Evolutionary conservation across 2,797 vertebrate genomes (phyloP), one percentile per base, ranked within the genome.

Genomic region (Balearica regulorum): DNA sequence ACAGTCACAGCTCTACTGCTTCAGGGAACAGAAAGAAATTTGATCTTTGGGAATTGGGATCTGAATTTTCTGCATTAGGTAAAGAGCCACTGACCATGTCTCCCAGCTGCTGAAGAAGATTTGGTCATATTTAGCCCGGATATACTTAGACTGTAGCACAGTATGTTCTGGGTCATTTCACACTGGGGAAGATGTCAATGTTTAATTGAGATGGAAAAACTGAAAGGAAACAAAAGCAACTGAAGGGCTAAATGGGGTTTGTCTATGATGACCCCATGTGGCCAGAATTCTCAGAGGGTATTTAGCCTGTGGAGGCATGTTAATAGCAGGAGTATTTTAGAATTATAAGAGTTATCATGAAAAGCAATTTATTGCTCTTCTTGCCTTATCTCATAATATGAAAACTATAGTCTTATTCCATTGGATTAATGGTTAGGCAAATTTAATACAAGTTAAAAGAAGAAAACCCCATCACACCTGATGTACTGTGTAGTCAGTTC

Each of bases 341-440:
- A 95, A 88, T 95, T 89, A 70, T 39, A 71, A 2, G 39, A 69
- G 46, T 35, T 78, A 62, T 18, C 55, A 51, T 81, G 69, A 90
- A 95, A 96, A 94, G 75, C 28, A 89, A 93, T 96, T 92, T 89
- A 87, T 91, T 85, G 77, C 69, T 89, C 51, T 92, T 89, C 75
- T 85, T 93, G 76, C 65, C 89, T 94, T 86, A 69, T 71, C 62
- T 90, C 76, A 51, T 92, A 94, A 95, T 79, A 91, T 49, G 58
- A 90, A 91, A 96, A 91, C 65, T 81, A 75, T 69, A 33, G 71
- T 94, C 69, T 91, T 94, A 91, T 53, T 96, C 51, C 16, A 89
- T 97, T 95, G 96, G 92, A 97, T 97, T 96, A 97, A 96, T 97
- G 95, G 92, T 77, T 90, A 87, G 93, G 82, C 66, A 94, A 95